Conservation (phyloP, 2,888 invertebrate genomes). For the Luffia ferchaultella region DNA sequence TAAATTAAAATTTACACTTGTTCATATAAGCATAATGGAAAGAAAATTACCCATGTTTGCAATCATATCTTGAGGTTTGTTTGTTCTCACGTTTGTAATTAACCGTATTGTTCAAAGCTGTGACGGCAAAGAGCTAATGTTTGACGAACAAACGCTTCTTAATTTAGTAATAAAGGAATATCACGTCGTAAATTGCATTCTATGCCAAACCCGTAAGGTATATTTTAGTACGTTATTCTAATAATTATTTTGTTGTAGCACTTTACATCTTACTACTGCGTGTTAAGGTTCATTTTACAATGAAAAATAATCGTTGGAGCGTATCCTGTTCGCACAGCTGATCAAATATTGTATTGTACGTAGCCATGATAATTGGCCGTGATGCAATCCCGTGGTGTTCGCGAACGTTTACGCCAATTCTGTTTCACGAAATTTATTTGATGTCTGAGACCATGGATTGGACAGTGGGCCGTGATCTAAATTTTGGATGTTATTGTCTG, state of each 20-base stretch:
- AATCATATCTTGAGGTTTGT: neutral
- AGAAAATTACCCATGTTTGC: neutral
- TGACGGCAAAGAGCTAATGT: conserved; percentile 41
- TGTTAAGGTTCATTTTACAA: neutral
- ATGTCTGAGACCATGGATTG: no score
- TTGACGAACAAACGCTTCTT: conserved; percentile 35
- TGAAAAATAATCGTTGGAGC: neutral
- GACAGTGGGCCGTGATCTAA: no score
- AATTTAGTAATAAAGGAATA: conserved; percentile 23
- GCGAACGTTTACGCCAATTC: conserved; percentile 19
- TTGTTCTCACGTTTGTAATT: neutral
- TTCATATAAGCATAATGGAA: neutral
- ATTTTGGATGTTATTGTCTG: no score
- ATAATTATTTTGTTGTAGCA: conserved; percentile 1
- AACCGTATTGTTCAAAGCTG: conserved; percentile 32
- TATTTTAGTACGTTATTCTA: conserved; percentile 2
- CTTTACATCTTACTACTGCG: conserved; percentile 23
- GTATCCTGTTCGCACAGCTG: conserved; percentile 44
- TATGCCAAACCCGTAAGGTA: conserved; percentile 5
- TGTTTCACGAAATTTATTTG: conserved; percentile 17
- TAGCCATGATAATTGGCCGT: conserved; percentile 49
- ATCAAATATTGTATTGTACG: conserved; percentile 59
- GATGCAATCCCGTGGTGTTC: conserved; percentile 58
- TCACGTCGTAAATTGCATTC: conserved; percentile 9
- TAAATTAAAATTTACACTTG: no score